Conservation (phyloP, 2,888 invertebrate genomes). For the Ochropleura leucogaster region DNA sequence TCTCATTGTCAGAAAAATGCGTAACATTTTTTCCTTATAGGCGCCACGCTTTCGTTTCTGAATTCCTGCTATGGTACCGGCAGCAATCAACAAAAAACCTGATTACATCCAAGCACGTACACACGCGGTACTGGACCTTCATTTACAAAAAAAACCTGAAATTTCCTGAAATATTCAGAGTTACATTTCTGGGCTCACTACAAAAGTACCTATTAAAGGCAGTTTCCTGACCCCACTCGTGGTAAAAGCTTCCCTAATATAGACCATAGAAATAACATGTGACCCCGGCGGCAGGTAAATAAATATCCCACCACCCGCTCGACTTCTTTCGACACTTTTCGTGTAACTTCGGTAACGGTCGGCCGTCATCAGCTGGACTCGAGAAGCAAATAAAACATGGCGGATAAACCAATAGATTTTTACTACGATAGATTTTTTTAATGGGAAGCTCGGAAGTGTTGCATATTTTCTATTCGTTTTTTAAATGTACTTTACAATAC, state of each 20-base stretch:
- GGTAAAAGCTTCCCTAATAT: constrained; percentile 69
- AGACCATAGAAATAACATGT: constrained; percentile 64
- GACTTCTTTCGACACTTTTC: constrained; percentile 39
- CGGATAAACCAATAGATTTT: constrained; percentile 12
- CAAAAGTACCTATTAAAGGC: constrained; percentile 65
- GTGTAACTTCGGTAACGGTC: constrained; percentile 32
- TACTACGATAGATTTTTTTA: constrained; percentile 50
- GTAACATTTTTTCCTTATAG: background rate
- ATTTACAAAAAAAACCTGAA: constrained; percentile 23
- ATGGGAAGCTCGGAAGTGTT: constrained; percentile 16
- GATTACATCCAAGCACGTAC: constrained; percentile 30
- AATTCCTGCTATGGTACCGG: too few species aligned
- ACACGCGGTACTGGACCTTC: background rate
- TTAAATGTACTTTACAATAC: constrained; percentile 21
- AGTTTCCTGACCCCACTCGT: constrained; percentile 64
- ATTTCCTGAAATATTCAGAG: constrained; percentile 20
- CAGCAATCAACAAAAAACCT: constrained; percentile 7
- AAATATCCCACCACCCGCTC: constrained; percentile 45
- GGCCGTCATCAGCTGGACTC: constrained; percentile 24
- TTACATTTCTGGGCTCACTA: constrained; percentile 49
- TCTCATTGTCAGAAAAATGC: background rate
- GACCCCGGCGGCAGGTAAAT: constrained; percentile 63
- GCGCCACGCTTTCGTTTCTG: background rate
- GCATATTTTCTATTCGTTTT: constrained; percentile 38
- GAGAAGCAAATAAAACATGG: constrained; percentile 28